Evolutionary conservation across 2,888 invertebrate genomes (phyloP).

Genomic region (Alcis repandata): DNA sequence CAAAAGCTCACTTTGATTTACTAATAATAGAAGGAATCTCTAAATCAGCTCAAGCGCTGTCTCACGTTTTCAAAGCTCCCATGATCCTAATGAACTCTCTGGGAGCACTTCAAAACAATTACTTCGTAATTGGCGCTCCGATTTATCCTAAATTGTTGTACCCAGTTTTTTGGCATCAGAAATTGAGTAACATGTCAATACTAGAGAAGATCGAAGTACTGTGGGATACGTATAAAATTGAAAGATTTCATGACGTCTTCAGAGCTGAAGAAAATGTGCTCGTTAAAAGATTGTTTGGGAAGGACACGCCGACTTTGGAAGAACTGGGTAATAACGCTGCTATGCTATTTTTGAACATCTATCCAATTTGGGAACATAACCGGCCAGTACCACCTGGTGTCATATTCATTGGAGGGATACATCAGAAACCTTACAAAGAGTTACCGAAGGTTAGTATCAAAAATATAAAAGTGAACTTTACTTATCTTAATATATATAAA

Average conservation of each 20-base stretch:
- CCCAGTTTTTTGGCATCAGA: constrained; percentile 29
- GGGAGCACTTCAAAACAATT: constrained; percentile 42
- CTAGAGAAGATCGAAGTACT: constrained; percentile 48
- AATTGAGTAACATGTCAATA: constrained; percentile 23
- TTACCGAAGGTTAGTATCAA: constrained; percentile 66
- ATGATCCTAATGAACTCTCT: constrained; percentile 58
- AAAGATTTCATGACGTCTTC: neutral
- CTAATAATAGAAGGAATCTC: constrained; percentile 53
- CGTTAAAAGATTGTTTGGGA: constrained; percentile 51
- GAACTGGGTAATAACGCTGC: constrained; percentile 60
- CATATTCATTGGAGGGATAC: constrained; percentile 73
- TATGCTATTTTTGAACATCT: constrained; percentile 72
- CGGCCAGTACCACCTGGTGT: constrained; percentile 72
- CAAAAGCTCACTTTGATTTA: constrained; percentile 54
- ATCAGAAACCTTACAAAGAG: constrained; percentile 64
- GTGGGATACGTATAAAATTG: constrained; percentile 12
- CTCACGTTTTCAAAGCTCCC: constrained; percentile 56
- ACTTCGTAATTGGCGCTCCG: constrained; percentile 47
- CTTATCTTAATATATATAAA: too few species aligned
- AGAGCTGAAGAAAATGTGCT: constrained; percentile 37
- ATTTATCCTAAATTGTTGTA: constrained; percentile 49
- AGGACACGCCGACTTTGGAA: constrained; percentile 46
- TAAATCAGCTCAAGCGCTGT: constrained; percentile 45
- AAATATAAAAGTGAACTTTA: too few species aligned
- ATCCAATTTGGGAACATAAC: constrained; percentile 65